Evolutionary conservation across 2,888 invertebrate species (phyloP).

Genomic region (Dryobotodes eremita): DNA sequence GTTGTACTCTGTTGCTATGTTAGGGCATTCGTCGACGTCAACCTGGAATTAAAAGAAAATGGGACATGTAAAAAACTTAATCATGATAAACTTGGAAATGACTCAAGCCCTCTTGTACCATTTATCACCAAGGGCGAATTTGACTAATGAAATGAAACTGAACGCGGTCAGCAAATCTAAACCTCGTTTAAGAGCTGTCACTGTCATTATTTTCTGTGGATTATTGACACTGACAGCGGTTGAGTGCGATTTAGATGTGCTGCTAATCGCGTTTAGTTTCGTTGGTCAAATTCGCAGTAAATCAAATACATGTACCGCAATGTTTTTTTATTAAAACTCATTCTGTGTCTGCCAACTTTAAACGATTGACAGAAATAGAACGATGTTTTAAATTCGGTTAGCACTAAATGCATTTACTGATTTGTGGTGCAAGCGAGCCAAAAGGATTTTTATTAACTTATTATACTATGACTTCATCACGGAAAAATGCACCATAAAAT

Average conservation of each 20-base stretch:
- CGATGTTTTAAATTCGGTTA: background rate
- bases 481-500: too few species aligned
- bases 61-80: background rate
- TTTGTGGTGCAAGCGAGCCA: too few species aligned
- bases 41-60: slow-evolving; percentile 88
- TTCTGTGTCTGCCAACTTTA: background rate
- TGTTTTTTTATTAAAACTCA: too few species aligned
- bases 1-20: slow-evolving; percentile 94
- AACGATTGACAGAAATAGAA: background rate
- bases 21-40: slow-evolving; percentile 97
- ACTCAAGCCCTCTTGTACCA: background rate
- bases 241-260: too few species aligned
- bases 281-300: background rate
- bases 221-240: background rate
- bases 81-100: background rate
- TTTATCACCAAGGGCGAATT: background rate
- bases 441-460: too few species aligned
- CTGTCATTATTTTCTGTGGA: background rate
- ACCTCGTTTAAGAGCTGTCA: background rate
- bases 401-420: background rate
- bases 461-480: too few species aligned
- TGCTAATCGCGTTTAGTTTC: too few species aligned
- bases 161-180: background rate
- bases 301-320: background rate
- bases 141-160: background rate